phyloP scores from a whole-genome alignment of 1,140 invertebrate species.

The Kradibia gibbosae region DNA sequence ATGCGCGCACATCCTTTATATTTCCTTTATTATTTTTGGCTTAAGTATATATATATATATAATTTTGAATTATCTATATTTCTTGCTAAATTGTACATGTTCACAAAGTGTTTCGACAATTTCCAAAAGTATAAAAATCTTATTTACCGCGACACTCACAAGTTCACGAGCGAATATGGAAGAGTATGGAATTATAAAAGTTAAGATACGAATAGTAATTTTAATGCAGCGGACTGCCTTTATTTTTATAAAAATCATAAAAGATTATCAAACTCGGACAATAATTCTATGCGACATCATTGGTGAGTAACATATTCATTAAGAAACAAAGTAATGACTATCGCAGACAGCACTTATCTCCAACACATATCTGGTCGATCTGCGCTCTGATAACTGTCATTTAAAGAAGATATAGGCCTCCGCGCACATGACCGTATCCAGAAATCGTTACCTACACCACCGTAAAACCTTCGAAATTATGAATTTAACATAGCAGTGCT shows the following conservation, averaged over 20 bases:
- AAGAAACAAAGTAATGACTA: constrained; percentile 43
- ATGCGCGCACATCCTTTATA: no score
- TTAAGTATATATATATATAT: no score
- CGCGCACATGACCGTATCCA: not conserved
- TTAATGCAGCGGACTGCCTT: not conserved
- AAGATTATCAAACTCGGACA: not conserved
- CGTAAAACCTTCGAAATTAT: constrained; percentile 44
- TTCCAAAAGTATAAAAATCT: not conserved
- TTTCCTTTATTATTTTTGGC: no score
- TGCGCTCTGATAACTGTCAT: constrained; percentile 12
- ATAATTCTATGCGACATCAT: constrained; percentile 21
- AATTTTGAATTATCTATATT: not conserved
- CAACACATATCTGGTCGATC: constrained; percentile 23
- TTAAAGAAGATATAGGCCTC: not conserved
- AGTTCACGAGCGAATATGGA: not conserved
- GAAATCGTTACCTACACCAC: not conserved
- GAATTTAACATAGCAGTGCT: constrained; percentile 18
- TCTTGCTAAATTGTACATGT: not conserved
- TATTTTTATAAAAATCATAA: not conserved
- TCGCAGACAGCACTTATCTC: constrained; percentile 9
- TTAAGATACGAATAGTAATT: not conserved
- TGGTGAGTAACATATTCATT: constrained; percentile 35
- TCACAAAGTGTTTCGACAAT: not conserved
- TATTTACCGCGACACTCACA: not conserved
- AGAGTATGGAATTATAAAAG: not conserved